Evolutionary conservation across 1,140 invertebrate species (phyloP).

Genomic region (Lordiphosa clarofinis): DNA sequence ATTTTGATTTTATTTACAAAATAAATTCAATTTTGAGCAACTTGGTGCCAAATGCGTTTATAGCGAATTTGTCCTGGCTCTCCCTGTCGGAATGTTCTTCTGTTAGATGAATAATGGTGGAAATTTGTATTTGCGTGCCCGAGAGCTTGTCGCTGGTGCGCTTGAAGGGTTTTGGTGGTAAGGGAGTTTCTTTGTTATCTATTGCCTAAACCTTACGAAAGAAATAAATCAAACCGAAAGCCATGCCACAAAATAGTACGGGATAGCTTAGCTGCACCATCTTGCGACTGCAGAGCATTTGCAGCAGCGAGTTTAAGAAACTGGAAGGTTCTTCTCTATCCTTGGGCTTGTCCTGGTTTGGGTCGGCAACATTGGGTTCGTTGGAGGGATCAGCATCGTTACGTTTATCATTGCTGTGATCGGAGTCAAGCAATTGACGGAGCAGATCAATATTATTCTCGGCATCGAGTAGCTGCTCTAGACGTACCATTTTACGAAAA

Average conservation of each 20-base stretch:
- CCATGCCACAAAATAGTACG: conserved; percentile 48
- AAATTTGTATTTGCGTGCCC: neutral
- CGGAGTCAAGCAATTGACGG: conserved; percentile 32
- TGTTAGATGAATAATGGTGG: neutral
- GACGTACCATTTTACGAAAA: conserved; percentile 26
- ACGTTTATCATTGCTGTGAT: neutral
- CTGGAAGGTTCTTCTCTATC: neutral
- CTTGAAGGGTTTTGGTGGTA: neutral
- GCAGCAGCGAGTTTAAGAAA: conserved; percentile 20
- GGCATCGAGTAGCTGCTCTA: conserved; percentile 40
- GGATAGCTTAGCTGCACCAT: conserved; percentile 29
- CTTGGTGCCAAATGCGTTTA: conserved; percentile 15
- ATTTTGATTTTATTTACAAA: conserved; percentile 35
- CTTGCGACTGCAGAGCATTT: conserved; percentile 23
- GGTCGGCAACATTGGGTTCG: neutral
- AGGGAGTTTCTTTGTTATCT: neutral
- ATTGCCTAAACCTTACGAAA: conserved; percentile 44
- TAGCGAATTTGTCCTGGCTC: conserved; percentile 31
- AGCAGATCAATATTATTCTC: conserved; percentile 43
- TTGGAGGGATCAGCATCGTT: neutral
- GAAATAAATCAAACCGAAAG: conserved; percentile 47
- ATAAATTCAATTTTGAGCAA: conserved; percentile 39
- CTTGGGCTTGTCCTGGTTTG: neutral
- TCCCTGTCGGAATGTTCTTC: neutral
- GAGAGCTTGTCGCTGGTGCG: neutral